These are phyloP conservation scores for Venturia canescens DNA, from an alignment of 1,140 invertebrate genomes.

Conservation along the genomic window DNA sequence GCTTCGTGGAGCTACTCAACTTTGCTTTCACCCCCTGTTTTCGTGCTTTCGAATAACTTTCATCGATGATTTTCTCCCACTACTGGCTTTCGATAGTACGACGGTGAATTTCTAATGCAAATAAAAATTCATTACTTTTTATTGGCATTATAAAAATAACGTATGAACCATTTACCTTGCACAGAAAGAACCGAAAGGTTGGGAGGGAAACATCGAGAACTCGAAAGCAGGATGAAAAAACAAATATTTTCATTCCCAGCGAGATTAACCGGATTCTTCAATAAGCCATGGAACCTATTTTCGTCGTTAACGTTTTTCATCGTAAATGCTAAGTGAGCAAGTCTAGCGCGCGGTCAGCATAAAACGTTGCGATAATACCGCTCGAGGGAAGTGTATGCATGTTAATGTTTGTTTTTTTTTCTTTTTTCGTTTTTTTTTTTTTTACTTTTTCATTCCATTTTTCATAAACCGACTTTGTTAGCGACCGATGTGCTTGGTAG, in stretches of 20 bases:
- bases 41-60: background rate
- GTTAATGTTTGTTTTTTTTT: background rate
- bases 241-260: background rate
- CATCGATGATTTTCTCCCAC: background rate
- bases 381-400: conserved; percentile 2
- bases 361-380: background rate
- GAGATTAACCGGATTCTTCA: background rate
- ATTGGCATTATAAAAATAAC: background rate
- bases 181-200: no score
- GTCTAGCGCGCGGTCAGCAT: background rate
- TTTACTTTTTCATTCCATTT: background rate
- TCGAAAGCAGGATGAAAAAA: background rate
- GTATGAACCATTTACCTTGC: background rate
- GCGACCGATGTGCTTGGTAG: background rate
- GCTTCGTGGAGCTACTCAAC: background rate
- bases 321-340: background rate
- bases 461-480: background rate
- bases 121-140: background rate
- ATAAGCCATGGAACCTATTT: background rate
- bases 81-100: background rate
- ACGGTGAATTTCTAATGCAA: background rate
- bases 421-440: no score
- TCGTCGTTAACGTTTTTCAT: background rate
- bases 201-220: no score
- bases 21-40: background rate